Conservation (phyloP, 2,797 vertebrate species). For the Acanthornis magna region DNA sequence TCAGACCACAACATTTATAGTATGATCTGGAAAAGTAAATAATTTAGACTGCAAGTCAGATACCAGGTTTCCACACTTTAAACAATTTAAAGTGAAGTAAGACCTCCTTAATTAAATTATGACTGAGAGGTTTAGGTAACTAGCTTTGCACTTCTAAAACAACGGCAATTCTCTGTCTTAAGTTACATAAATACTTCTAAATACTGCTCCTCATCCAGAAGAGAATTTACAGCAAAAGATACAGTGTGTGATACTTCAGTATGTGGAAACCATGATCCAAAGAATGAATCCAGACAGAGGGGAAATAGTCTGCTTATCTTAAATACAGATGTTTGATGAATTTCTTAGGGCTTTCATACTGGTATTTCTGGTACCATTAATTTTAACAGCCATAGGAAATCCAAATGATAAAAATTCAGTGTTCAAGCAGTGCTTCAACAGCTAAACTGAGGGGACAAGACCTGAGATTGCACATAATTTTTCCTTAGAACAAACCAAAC, state of each 20-base stretch:
- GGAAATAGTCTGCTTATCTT: neutral
- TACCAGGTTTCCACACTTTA: neutral
- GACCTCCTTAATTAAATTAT: neutral
- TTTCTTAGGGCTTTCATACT: neutral
- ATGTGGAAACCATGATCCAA: neutral
- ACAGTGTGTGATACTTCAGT: neutral
- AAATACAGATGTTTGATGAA: neutral
- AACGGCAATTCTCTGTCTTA: neutral
- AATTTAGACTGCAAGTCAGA: neutral
- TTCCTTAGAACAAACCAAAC: neutral
- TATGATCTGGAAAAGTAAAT: neutral
- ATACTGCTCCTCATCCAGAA: neutral
- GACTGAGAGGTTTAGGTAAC: neutral
- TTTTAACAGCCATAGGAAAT: neutral
- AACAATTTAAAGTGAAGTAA: neutral
- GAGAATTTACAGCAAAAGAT: neutral
- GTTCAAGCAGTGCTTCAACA: neutral
- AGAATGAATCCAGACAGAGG: neutral
- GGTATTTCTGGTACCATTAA: neutral
- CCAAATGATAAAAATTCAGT: neutral
- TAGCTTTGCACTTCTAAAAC: neutral
- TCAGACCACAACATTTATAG: neutral
- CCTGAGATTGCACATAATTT: neutral
- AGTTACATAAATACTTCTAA: neutral
- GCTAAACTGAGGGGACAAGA: neutral